Percentiles rank a stretch among this genome's conserved stretches.
phyloP scores from a whole-genome alignment of 2,888 invertebrate genomes.

The Aspidapion aeneum region DNA sequence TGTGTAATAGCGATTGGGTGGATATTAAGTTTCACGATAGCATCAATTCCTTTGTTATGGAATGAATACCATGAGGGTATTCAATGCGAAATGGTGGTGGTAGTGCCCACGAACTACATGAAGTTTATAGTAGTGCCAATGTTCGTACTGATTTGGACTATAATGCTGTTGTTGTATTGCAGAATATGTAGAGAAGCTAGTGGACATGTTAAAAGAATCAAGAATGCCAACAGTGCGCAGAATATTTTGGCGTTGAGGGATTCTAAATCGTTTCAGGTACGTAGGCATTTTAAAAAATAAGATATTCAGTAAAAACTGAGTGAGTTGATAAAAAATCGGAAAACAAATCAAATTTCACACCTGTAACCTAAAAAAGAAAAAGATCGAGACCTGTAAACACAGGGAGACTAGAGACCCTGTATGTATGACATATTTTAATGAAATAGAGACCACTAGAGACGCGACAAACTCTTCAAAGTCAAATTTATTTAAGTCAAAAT shows the following conservation, averaged over 20 bases:
- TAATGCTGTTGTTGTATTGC: constrained; percentile 72
- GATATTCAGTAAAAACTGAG: not conserved
- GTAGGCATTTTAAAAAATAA: constrained; percentile 6
- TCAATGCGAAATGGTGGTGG: constrained; percentile 66
- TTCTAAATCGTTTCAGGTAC: constrained; percentile 74
- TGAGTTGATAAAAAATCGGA: no score
- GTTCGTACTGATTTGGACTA: constrained; percentile 69
- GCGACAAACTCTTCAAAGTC: no score
- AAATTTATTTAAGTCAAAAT: no score
- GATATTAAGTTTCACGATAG: constrained; percentile 62
- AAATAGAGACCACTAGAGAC: no score
- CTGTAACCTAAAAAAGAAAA: no score
- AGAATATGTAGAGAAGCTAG: constrained; percentile 76
- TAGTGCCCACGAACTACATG: constrained; percentile 50
- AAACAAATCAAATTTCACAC: no score
- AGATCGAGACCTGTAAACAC: no score
- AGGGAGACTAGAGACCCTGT: no score
- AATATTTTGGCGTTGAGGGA: constrained; percentile 53
- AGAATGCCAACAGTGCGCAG: constrained; percentile 56
- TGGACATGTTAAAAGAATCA: constrained; percentile 65
- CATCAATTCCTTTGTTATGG: constrained; percentile 73
- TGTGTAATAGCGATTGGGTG: constrained; percentile 64
- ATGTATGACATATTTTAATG: no score
- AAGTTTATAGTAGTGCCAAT: constrained; percentile 61
- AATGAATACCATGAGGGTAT: constrained; percentile 60